These are phyloP conservation scores for Psettodes erumei DNA, from an alignment of 2,113 vertebrate genomes.

Conservation along the genomic window DNA sequence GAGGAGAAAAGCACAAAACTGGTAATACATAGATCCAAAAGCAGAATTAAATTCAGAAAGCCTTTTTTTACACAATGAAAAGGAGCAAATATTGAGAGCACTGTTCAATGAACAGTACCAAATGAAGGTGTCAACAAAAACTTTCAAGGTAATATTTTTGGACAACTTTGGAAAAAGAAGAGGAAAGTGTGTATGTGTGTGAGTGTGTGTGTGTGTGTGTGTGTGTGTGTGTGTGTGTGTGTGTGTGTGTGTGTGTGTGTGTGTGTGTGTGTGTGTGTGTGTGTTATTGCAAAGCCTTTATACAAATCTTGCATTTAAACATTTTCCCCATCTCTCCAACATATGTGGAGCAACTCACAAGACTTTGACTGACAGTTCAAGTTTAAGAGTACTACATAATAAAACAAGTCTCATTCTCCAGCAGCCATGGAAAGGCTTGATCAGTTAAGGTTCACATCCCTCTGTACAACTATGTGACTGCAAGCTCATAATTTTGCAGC, in stretches of 20 bases:
- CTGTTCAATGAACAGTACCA: conserved; percentile 42
- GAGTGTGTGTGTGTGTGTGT: conserved; percentile 1
- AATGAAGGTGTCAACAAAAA: conserved; percentile 53
- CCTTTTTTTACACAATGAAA: conserved; percentile 41
- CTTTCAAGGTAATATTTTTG: neutral
- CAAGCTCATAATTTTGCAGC: conserved; percentile 15
- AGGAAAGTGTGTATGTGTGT: neutral
- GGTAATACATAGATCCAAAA: conserved; percentile 53
- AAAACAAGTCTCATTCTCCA: conserved; percentile 36
- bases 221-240: conserved; percentile 7
- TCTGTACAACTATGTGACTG: conserved; percentile 44
- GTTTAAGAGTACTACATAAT: conserved; percentile 39
- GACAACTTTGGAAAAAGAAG: conserved; percentile 7
- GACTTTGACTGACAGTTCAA: conserved; percentile 44
- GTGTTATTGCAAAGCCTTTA: conserved; percentile 56
- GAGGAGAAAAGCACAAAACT: conserved; percentile 61
- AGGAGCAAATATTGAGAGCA: conserved; percentile 42
- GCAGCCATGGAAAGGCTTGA: conserved; percentile 21
- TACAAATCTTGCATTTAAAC: conserved; percentile 41
- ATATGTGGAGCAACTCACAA: conserved; percentile 29
- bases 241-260: neutral
- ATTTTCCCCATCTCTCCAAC: conserved; percentile 8
- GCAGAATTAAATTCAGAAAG: conserved; percentile 43
- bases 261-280: conserved; percentile 10
- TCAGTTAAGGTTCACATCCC: conserved; percentile 24